Evolutionary conservation across 2,888 invertebrate genomes (phyloP).

Genomic region (Diogma glabrata): DNA sequence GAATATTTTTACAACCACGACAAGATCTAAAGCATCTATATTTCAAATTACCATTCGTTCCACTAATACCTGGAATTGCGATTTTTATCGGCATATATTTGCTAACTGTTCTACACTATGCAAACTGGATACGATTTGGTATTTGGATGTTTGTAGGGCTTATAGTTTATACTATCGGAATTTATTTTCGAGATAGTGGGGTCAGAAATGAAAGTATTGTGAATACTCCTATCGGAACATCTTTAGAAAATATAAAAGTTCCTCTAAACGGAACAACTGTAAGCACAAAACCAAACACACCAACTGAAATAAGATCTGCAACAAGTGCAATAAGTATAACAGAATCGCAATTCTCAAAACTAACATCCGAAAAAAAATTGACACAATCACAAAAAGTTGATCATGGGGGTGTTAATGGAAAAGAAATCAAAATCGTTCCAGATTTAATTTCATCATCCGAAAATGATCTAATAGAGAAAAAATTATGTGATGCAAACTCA

Average conservation of each 20-base stretch:
- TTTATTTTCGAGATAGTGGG: conserved; percentile 1
- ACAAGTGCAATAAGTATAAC: background rate
- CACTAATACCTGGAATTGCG: conserved; percentile 68
- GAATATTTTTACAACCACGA: conserved; percentile 31
- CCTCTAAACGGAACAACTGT: background rate
- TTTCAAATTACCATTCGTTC: conserved; percentile 69
- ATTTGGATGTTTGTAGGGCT: conserved; percentile 75
- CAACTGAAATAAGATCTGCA: background rate
- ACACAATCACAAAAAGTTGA: background rate
- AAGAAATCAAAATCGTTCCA: no score
- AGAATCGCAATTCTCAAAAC: background rate
- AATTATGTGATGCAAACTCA: background rate
- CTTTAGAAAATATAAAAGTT: background rate
- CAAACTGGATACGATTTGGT: conserved; percentile 74
- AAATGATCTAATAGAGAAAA: conserved; percentile 6
- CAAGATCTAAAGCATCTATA: conserved; percentile 24
- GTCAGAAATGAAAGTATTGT: conserved; percentile 2
- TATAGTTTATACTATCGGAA: background rate
- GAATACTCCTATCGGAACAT: background rate
- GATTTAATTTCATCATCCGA: background rate
- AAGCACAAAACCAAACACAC: background rate
- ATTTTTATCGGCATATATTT: conserved; percentile 74
- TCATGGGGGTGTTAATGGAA: background rate
- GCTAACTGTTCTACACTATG: conserved; percentile 64
- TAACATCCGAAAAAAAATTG: background rate